Evolutionary conservation across 2,113 vertebrate genomes (phyloP).

Genomic region (Podilymbus podiceps): DNA sequence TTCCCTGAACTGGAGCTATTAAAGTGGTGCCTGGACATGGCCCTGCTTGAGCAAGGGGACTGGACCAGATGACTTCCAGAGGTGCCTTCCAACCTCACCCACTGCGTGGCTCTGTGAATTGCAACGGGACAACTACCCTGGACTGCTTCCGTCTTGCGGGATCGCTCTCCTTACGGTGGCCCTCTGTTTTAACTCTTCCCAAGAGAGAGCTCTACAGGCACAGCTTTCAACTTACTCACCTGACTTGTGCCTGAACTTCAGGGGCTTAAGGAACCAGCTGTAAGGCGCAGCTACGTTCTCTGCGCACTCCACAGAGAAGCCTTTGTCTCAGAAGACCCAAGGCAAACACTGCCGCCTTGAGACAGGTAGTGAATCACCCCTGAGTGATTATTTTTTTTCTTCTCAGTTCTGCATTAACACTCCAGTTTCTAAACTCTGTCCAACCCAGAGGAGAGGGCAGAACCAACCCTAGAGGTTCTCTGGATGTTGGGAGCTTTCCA

Average conservation of each 20-base stretch:
- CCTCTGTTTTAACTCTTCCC: background rate
- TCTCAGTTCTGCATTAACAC: background rate
- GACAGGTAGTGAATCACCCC: background rate
- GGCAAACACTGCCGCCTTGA: background rate
- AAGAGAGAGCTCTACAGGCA: background rate
- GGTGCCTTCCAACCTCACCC: background rate
- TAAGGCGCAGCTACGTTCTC: background rate
- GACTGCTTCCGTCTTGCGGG: background rate
- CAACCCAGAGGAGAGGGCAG: background rate
- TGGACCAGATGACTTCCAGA: background rate
- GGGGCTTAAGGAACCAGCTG: background rate
- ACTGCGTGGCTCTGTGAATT: background rate
- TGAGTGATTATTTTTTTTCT: background rate
- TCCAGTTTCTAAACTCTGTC: background rate
- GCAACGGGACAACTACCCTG: background rate
- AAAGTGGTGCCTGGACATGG: background rate
- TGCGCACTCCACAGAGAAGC: background rate
- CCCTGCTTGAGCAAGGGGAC: background rate
- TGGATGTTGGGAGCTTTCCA: background rate
- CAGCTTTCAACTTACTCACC: background rate
- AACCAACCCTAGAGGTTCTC: background rate
- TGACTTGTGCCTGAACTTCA: background rate
- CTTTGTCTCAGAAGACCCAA: background rate
- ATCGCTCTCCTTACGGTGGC: background rate
- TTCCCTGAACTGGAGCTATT: background rate